phyloP scores from a whole-genome alignment of 2,113 vertebrate genomes.

The Rhadina sibilatrix region DNA sequence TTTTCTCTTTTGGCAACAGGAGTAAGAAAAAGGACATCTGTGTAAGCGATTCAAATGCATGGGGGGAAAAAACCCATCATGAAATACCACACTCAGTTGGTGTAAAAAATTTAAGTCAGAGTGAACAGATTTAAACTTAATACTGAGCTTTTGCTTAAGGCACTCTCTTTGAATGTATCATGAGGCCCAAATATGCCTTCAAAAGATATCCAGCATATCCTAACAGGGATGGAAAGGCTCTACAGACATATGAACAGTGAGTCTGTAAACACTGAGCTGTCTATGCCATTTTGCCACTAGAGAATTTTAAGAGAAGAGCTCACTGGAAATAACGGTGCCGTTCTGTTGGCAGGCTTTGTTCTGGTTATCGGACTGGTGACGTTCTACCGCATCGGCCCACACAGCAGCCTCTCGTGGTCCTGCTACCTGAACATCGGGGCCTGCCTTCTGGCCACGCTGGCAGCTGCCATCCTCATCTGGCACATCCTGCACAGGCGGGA shows the following conservation, averaged over 20 bases:
- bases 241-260: not conserved
- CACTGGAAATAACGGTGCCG: not conserved
- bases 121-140: not conserved
- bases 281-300: not conserved
- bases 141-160: not conserved
- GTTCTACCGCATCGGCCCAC: slow-evolving; percentile 92
- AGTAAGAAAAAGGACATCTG: not conserved
- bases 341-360: slow-evolving; percentile 84
- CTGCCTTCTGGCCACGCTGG: slow-evolving; percentile 89
- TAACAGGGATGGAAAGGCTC: not conserved
- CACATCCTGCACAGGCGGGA: slow-evolving; percentile 95
- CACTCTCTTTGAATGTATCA: not conserved
- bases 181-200: not conserved
- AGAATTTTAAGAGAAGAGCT: not conserved
- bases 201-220: not conserved
- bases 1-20: not conserved
- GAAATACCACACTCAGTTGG: not conserved
- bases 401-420: slow-evolving; percentile 94
- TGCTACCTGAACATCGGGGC: slow-evolving; percentile 94
- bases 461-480: slow-evolving; percentile 96
- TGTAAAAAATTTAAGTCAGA: not conserved
- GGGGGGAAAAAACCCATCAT: fast-evolving
- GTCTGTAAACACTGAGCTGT: not conserved
- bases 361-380: slow-evolving; percentile 96
- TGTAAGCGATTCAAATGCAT: not conserved